Evolutionary conservation across 2,797 vertebrate genomes (phyloP).

Genomic region (Parotocinclus haroldoi): DNA sequence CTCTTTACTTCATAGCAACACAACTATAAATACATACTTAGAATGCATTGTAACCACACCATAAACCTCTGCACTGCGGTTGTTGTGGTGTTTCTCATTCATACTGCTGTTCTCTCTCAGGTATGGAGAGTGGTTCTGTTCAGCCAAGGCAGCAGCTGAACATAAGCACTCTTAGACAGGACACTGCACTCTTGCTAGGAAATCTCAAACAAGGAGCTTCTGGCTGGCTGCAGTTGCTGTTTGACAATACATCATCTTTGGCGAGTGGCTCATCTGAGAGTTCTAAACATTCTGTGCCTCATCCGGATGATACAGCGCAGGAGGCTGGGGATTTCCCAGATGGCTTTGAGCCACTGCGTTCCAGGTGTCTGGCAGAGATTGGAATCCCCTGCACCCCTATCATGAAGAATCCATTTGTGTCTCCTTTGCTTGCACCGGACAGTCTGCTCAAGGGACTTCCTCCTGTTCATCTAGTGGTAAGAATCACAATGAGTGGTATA

Average conservation of each 20-base stretch:
- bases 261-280: neutral
- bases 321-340: conserved; percentile 66
- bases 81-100: too few relatives aligned
- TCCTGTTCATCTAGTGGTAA: conserved; percentile 84
- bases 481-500: conserved; percentile 43
- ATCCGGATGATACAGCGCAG: neutral
- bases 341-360: conserved; percentile 78
- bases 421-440: conserved; percentile 79
- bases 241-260: conserved; percentile 55
- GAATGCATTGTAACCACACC: too few relatives aligned
- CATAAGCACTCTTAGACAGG: conserved; percentile 70
- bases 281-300: conserved; percentile 3
- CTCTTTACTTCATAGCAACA: too few relatives aligned
- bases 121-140: conserved; percentile 48
- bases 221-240: conserved; percentile 79
- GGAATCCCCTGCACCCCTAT: conserved; percentile 68
- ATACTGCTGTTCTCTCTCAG: conserved; percentile 49
- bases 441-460: conserved; percentile 78
- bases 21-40: too few relatives aligned
- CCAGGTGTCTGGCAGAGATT: conserved; percentile 60
- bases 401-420: conserved; percentile 84
- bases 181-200: conserved; percentile 73
- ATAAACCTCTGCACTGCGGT: too few relatives aligned
- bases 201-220: conserved; percentile 78
- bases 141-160: conserved; percentile 50